A percentile compares a stretch with the other conserved stretches of the same genome.
Evolutionary conservation across 2,888 invertebrate species (phyloP).

Genomic region (Stenodema calcarata): DNA sequence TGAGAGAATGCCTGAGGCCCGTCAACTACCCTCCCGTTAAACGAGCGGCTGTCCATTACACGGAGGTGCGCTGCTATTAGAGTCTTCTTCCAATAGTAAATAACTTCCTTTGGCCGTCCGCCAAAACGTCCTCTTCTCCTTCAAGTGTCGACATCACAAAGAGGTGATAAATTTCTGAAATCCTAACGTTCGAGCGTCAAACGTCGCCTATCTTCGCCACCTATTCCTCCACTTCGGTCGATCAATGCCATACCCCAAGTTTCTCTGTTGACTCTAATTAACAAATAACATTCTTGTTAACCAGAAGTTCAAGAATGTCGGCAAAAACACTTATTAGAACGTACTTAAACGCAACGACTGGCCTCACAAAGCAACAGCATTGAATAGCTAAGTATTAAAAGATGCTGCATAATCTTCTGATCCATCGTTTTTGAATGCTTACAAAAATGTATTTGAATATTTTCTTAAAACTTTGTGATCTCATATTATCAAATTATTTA

Average conservation of each 20-base stretch:
- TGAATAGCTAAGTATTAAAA: no score
- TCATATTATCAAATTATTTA: no score
- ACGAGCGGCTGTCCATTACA: constrained; percentile 39
- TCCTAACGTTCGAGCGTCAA: constrained; percentile 34
- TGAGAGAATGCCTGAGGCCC: constrained; percentile 24
- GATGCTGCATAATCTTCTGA: no score
- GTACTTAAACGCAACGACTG: no score
- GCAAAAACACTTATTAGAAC: no score
- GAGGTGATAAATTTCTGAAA: constrained; percentile 50
- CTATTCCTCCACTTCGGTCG: background rate
- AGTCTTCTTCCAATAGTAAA: constrained; percentile 49
- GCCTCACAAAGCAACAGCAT: no score
- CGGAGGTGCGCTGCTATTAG: constrained; percentile 48
- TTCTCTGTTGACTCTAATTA: background rate
- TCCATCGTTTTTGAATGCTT: no score
- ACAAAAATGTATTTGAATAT: no score
- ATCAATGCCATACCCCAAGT: constrained; percentile 8
- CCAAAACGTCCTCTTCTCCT: constrained; percentile 40
- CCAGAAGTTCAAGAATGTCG: no score
- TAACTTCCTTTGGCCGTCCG: constrained; percentile 47
- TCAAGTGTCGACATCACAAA: constrained; percentile 42
- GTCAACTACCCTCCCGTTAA: constrained; percentile 20
- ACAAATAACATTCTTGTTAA: background rate
- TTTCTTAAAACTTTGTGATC: no score
- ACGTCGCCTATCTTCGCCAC: constrained; percentile 42